Evolutionary conservation across 1,140 invertebrate species (phyloP), one percentile per base, ranked within the genome.

Genomic region (Elymnias hypermnestra): DNA sequence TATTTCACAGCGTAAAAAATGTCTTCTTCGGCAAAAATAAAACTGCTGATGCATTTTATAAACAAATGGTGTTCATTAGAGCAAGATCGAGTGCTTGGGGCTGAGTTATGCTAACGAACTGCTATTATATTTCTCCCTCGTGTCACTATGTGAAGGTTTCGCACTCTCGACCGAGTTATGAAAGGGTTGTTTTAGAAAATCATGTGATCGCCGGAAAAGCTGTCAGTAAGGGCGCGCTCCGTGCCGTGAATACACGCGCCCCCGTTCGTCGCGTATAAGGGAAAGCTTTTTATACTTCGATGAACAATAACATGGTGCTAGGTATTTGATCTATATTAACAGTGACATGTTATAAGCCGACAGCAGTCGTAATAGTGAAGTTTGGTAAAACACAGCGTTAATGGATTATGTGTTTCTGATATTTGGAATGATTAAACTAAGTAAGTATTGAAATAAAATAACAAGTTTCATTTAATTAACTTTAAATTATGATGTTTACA

Each of bases 111-210:
- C 65, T 83, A 79, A 81, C 74, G 79, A 81, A 81, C 71, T 64
- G 63, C 64, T 66, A 79, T 81, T 81, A 79, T 83, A 65, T 72
- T 64, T 60, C 64, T 63, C 64, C 66, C 68, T 60, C 63, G 74
- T 78, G 75, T 84, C 76, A 84, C 71, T 78, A 76, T 84, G 81
- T 81, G 74, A 84, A 82, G 81, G 81, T 82, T 82, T 72, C 63
- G 67, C 73, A 73, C 77, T 73, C 71, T 74, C 77, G 77, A 81
- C 77, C 77, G 77, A 79, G 70, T 79, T 75, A 71, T 62, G 49
- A 54, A 50, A 63, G 67, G 72, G 78, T 69, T 75, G 75, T 65
- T 76, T 72, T 69, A 67, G 74, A 74, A 75, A 75, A 72, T 79
- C 72, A 79, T 81, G 76, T 78, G 71, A 64, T 67, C 58, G 50